These are phyloP conservation scores for Macrophya annulata DNA, from an alignment of 2,888 invertebrate genomes.

Conservation along the genomic window DNA sequence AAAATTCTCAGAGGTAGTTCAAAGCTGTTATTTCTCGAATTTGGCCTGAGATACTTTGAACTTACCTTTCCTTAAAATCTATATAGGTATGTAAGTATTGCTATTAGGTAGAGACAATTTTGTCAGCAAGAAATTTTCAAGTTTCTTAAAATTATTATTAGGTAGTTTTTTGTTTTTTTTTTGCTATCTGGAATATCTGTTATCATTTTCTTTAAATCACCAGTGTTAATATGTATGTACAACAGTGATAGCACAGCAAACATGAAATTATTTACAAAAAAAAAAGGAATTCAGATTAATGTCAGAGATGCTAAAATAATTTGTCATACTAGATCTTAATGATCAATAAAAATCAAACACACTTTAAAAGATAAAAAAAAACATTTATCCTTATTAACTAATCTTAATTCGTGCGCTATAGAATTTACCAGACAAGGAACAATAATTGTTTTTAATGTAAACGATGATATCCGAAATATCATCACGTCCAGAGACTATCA, in stretches of 20 bases:
- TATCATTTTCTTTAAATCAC: constrained; percentile 8
- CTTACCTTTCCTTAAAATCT: neutral
- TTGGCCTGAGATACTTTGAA: constrained; percentile 43
- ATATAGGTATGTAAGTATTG: neutral
- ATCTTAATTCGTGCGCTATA: neutral
- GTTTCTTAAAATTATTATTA: neutral
- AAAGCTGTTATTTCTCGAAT: constrained; percentile 16
- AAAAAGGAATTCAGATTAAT: constrained; percentile 2
- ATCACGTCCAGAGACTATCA: constrained; percentile 11
- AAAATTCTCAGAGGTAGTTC: constrained; percentile 32
- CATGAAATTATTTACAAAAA: constrained; percentile 32
- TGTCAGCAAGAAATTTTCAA: constrained; percentile 1
- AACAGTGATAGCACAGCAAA: neutral
- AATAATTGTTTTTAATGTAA: neutral
- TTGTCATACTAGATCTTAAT: neutral
- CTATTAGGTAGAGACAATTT: neutral
- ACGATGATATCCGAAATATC: neutral
- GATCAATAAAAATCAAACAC: neutral
- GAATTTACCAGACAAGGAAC: constrained; percentile 3
- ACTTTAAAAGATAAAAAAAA: neutral
- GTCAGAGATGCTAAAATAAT: constrained; percentile 11
- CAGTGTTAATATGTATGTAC: neutral
- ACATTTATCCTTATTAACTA: neutral
- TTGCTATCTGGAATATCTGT: neutral
- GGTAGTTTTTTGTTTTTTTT: neutral